Evolutionary conservation across 2,113 vertebrate species (phyloP), one percentile per base, ranked within the genome.

Genomic region (Illadopsis cleaveri): DNA sequence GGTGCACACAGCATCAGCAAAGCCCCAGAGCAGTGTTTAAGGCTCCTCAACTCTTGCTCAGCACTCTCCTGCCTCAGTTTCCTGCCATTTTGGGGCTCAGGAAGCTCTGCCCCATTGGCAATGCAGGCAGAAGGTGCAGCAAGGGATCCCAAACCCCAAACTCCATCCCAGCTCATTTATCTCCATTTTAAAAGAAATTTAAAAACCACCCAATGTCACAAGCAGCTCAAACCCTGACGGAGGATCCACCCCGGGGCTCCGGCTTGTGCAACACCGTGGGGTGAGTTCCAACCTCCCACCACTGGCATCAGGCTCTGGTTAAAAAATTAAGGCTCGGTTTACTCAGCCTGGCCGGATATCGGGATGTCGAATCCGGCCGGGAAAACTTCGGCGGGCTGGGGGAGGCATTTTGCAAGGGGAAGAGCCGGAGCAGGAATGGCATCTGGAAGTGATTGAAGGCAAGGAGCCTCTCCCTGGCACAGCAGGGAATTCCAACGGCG

Each of bases 391-490:
- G 20, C 6, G 2, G 42, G 77, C 61, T 28, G 38, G 35, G 68
- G 91, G 95, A 93, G 93, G 75, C 93, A 86, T 94, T 91, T 83
- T 92, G 96, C 57, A 42, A 89, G 51, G 86, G 62, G 76, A 93
- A 84, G 88, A 73, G 73, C 11, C 4, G 14, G 48, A 75, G 44
- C 54, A 5, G 61, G 83, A 90, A 71, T 75, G 5, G 95, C 96
- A 97, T 96, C 96, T 96, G 96, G 96, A 97, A 97, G 93, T 24
- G 81, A 96, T 96, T 65, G 90, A 51, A 84, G 86, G 51, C 61
- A 10, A 77, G 78, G 87, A 95, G 96, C 95, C 96, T 94, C 95
- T 96, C 95, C 96, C 95, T 84, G 86, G 91, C 82, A 3, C 86
- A 82, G 83, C 16, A 6, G 89, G 96, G 95, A 96, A 97, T 96